Percentiles rank a stretch among this genome's conserved stretches.
Conservation (phyloP, 2,797 vertebrate species). For the Cyprinella venusta region DNA sequence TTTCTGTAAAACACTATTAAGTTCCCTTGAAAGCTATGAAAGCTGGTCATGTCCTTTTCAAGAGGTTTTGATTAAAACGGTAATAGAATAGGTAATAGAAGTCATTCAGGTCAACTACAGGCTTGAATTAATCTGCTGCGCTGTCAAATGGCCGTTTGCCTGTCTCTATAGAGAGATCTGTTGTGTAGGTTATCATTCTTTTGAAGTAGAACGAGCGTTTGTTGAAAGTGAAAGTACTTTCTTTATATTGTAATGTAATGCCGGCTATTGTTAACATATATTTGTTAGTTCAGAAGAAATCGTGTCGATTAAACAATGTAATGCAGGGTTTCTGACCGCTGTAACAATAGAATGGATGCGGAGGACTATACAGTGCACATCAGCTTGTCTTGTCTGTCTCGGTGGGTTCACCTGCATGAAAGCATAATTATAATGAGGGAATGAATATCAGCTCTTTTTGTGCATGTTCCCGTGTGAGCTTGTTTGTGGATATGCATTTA, state of each 20-base stretch:
- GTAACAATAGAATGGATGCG: background rate
- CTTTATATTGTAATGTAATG: slow-evolving; percentile 13
- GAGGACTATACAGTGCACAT: background rate
- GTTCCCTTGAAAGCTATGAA: slow-evolving; percentile 15
- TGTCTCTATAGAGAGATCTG: background rate
- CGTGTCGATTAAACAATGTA: background rate
- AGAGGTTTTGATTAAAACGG: slow-evolving; percentile 31
- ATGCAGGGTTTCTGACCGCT: background rate
- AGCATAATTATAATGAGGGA: slow-evolving; percentile 9
- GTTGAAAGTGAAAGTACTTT: background rate
- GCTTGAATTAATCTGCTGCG: slow-evolving; percentile 6
- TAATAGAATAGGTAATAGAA: slow-evolving; percentile 31
- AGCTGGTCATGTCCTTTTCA: slow-evolving; percentile 23
- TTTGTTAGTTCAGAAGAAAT: background rate
- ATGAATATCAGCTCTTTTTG: slow-evolving; percentile 17
- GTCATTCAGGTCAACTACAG: slow-evolving; percentile 23
- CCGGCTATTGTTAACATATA: slow-evolving; percentile 26
- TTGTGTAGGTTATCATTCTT: slow-evolving; percentile 3
- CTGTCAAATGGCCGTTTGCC: background rate
- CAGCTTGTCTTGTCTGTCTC: background rate
- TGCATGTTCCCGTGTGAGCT: background rate
- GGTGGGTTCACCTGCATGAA: slow-evolving; percentile 28
- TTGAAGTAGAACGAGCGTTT: slow-evolving; percentile 9
- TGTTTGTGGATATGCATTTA: slow-evolving; percentile 25
- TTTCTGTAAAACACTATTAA: slow-evolving; percentile 10